phyloP scores from a whole-genome alignment of 2,113 vertebrate species.

The Ahaetulla prasina region DNA sequence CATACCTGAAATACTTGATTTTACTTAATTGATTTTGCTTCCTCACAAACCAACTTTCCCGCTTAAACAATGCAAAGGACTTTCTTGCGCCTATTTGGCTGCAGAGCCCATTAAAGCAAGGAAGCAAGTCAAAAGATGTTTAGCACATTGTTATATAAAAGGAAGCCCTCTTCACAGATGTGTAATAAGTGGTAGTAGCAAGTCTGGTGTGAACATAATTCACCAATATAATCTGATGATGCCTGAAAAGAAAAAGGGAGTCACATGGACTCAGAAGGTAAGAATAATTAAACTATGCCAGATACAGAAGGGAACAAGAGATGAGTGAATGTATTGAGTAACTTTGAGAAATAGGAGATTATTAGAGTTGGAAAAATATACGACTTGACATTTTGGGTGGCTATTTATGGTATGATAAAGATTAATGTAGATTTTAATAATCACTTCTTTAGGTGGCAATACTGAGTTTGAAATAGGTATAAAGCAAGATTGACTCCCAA shows the following conservation, averaged over 20 bases:
- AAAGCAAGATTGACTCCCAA: background rate
- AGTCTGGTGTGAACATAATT: background rate
- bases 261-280: background rate
- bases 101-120: background rate
- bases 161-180: background rate
- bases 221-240: background rate
- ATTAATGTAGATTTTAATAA: background rate
- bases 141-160: background rate
- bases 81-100: background rate
- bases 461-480: background rate
- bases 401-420: background rate
- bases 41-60: background rate
- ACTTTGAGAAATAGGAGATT: background rate
- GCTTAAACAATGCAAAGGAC: background rate
- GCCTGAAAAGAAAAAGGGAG: background rate
- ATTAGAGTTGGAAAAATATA: background rate
- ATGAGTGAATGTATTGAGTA: background rate
- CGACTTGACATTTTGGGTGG: background rate
- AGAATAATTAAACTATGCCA: background rate
- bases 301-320: background rate
- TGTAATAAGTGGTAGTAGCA: background rate
- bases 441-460: background rate
- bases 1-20: background rate
- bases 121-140: background rate
- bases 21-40: background rate